Conservation (phyloP, 2,113 vertebrate species). For the Brienomyrus brachyistius region DNA sequence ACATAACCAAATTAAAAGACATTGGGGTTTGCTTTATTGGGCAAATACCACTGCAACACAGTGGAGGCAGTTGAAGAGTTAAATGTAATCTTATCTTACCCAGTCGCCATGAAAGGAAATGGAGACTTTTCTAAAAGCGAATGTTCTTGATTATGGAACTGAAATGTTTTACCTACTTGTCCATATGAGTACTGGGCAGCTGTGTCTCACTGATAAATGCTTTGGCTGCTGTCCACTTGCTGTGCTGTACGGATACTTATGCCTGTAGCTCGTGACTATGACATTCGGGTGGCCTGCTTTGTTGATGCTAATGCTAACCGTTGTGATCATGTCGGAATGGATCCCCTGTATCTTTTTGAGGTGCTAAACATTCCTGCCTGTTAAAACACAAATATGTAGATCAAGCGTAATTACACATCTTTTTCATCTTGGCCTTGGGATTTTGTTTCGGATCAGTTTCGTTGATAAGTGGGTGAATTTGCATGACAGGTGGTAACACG, state of each 20-base stretch:
- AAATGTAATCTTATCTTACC: not conserved
- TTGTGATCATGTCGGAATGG: not conserved
- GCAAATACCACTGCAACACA: not conserved
- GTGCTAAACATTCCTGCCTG: not conserved
- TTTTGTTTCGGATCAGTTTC: not conserved
- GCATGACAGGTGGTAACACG: not conserved
- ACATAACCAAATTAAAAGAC: not conserved
- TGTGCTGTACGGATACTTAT: not conserved
- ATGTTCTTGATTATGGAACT: not conserved
- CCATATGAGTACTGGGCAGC: not conserved
- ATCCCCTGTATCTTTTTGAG: not conserved
- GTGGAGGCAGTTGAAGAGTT: not conserved
- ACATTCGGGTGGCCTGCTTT: not conserved
- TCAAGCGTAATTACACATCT: not conserved
- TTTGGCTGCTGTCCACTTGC: not conserved
- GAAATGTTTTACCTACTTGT: not conserved
- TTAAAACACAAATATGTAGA: not conserved
- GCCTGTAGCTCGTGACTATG: not conserved
- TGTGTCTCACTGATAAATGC: not conserved
- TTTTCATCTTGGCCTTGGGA: not conserved
- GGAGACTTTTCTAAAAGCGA: not conserved
- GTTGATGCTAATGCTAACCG: not conserved
- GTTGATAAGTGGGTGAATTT: not conserved
- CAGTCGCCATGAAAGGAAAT: not conserved
- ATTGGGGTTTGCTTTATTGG: not conserved